Base-by-base conservation (phyloP, 2,888 invertebrate genomes). In the Galerucella calmariensis region DNA sequence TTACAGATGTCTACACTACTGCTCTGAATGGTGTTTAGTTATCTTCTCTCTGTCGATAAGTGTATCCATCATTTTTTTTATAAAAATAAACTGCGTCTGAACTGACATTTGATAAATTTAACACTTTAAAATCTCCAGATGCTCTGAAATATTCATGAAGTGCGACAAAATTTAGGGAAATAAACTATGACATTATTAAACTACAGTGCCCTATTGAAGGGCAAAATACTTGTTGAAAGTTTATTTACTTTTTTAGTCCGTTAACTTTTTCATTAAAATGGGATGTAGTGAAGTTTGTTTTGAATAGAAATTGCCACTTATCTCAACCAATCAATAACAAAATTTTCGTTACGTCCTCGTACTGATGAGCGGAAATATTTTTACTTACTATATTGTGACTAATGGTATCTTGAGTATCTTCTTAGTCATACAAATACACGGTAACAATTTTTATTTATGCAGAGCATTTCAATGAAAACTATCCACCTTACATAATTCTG, bases 71-170 rank as follows among this genome's bases (percentile, higher is more conserved):
- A 62, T 41, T 41, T 62, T 62, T 62, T 62, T 62, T n/a, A 62
- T 16, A 14, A 62, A 35, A 35, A 35, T 35, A 35, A 62, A 5
- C 35, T 62, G 16, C 11, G 9, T 35, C 41, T 20, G 14, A 62
- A 62, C 35, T 41, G 62, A 62, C 62, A 62, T 41, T 41, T 62
- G 41, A 41, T 62, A n/a, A 62, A 62, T 27, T 14, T 41, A 27
- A 41, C 62, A 62, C 35, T 41, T 27, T 35, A 62, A 16, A 41
- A 62, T 62, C 62, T 62, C 41, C 41, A 62, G 35, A 41, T 62
- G 41, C 41, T 35, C 41, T 41, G n/a, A 62, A 35, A n/a, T n/a
- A 14, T 62, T 62, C 41, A 62, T 62, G 35, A 41, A 62, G 62
- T 41, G n/a, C 10, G 56, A 56, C 56, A 14, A 62, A 16, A 41